Percentiles rank a stretch among this genome's conserved stretches.
Evolutionary conservation across 1,140 invertebrate genomes (phyloP).

Genomic region (Brachionus koreanus): DNA sequence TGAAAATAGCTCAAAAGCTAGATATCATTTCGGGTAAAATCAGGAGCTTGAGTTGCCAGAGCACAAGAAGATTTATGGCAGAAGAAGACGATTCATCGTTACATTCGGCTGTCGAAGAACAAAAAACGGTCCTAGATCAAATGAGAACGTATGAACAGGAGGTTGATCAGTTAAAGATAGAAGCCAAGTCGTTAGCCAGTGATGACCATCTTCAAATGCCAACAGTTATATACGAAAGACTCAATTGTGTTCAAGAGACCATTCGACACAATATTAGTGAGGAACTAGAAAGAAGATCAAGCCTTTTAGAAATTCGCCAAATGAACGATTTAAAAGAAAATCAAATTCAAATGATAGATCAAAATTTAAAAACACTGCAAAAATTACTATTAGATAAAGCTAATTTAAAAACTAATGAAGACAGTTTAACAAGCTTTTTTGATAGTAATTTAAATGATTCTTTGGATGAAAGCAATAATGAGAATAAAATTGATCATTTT

Average conservation of each 20-base stretch:
- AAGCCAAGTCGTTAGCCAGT: not conserved
- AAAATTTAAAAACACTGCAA: not conserved
- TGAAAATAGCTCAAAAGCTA: not conserved
- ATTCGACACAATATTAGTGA: conserved; percentile 19
- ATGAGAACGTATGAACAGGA: conserved; percentile 34
- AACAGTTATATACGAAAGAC: conserved; percentile 1
- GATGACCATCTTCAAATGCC: not conserved
- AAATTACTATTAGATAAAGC: not conserved
- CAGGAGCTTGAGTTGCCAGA: not conserved
- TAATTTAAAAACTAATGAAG: not conserved
- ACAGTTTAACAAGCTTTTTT: conserved; percentile 20
- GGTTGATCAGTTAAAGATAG: not conserved
- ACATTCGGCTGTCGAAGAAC: conserved; percentile 32
- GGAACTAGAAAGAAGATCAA: conserved; percentile 29
- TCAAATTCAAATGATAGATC: not conserved
- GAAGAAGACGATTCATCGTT: conserved; percentile 37
- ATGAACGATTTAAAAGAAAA: not conserved
- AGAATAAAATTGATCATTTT: not conserved
- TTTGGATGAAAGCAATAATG: not conserved
- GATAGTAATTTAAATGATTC: not conserved
- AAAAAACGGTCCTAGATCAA: conserved; percentile 20
- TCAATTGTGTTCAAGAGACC: conserved; percentile 32
- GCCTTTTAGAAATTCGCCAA: conserved; percentile 10
- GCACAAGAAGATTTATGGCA: conserved; percentile 18
- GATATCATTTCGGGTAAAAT: not conserved